Evolutionary conservation across 1,140 invertebrate genomes (phyloP), one percentile per base, ranked within the genome.

Genomic region (Magallana gigas): DNA sequence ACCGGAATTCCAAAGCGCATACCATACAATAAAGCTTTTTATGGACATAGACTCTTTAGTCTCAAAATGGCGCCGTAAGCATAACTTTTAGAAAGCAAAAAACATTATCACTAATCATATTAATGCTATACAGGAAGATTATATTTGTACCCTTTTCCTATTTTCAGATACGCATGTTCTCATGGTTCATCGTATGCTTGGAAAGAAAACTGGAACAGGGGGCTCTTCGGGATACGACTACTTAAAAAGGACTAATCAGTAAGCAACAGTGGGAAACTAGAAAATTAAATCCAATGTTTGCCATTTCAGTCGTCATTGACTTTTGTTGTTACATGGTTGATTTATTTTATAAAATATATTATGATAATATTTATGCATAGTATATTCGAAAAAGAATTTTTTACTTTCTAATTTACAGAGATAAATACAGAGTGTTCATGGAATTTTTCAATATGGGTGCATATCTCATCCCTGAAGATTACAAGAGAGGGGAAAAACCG

Each of bases 181-280:
- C 4, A 88, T 88, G 87, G 87, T 88, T n/a, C 87, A 88, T 18
- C 56, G 87, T 14, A 88, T 88, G 87, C 81, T 88, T 18, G 87
- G 87, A n/a, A 82, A 58, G 23, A 88, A 88, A 60, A 60, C 48
- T 6, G 87, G 87, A 62, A 88, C 87, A 9, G 87, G 87, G 9
- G 87, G 87, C 1, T 83, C 87, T 29, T 85, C 84, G 6, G 87
- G 87, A 23, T 85, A 85, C 18, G 36, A 85, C 7, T 88, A 88
- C 71, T 36, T 88, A 12, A 62, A 36, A 11, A 71, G 8, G 1
- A 68, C 64, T 9, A 68, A 68, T 68, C n/a, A 23, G 64, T 68
- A n/a, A 68, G 64, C 9, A 68, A 36, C 36, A 36, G 36, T 36
- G 36, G 4, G 36, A 36, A 3, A 36, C 36, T 36, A 36, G 36